phyloP scores from a whole-genome alignment of 1,140 invertebrate genomes.

The Tyrophagus putrescentiae region DNA sequence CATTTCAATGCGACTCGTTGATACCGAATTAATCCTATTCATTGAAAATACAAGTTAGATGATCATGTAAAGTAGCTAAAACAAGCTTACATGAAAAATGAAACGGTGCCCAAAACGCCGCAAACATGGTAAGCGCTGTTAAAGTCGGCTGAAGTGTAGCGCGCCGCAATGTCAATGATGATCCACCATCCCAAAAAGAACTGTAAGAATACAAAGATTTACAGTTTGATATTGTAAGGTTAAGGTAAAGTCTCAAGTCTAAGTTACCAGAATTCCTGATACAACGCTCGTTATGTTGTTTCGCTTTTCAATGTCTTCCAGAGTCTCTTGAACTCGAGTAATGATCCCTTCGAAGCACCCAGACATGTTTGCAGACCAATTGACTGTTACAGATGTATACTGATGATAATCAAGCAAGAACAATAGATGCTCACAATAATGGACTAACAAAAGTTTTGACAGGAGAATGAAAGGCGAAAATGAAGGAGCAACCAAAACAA shows the following conservation, averaged over 20 bases:
- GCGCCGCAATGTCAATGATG: conserved; percentile 78
- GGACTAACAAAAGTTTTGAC: background rate
- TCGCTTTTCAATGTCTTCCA: background rate
- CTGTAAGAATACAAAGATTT: conserved; percentile 37
- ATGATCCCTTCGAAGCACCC: background rate
- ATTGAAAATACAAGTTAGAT: conserved; percentile 12
- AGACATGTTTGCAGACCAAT: conserved; percentile 8
- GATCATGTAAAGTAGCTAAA: background rate
- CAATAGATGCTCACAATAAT: background rate
- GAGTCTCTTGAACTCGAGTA: background rate
- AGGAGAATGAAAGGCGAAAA: background rate
- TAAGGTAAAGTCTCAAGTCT: background rate
- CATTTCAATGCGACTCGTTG: conserved; percentile 77
- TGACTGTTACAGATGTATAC: background rate
- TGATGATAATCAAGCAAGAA: background rate
- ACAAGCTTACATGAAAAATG: conserved; percentile 68
- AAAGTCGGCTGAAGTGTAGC: conserved; percentile 51
- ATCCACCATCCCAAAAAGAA: conserved; percentile 97
- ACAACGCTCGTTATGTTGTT: conserved; percentile 9
- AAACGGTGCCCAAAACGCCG: conserved; percentile 80
- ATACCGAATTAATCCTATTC: conserved; percentile 78
- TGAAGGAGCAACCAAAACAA: background rate
- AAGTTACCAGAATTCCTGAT: conserved; percentile 4
- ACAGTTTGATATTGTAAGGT: background rate
- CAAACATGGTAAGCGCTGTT: conserved; percentile 72